Evolutionary conservation across 2,797 vertebrate genomes (phyloP), one percentile per base, ranked within the genome.

Genomic region (Spinus pinus): DNA sequence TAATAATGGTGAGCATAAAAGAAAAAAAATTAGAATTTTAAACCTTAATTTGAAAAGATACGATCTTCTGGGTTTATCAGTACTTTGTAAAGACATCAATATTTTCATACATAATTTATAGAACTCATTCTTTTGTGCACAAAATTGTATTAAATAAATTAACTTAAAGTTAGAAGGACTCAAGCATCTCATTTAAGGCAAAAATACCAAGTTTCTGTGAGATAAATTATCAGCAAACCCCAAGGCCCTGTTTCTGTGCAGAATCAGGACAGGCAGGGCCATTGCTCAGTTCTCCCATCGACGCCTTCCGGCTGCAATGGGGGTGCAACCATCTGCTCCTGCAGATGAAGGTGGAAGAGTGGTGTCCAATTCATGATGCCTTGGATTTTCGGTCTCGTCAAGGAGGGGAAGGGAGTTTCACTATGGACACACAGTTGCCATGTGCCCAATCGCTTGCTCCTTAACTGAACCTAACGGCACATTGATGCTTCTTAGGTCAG

Each of bases 101-200:
- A 98, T 98, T 98, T 98, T 98, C 95, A 97, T 98, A 98, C 97
- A 98, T 98, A 97, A 98, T 98, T 98, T 97, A 98, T 98, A 97
- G 97, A 98, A 98, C 84, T 97, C 97, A 96, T 97, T 98, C 60
- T 86, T 98, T 98, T 99, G 98, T 98, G 98, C 98, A 98, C 97
- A 98, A 98, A 98, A 98, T 98, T 98, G 95, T 97, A 97, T 98
- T 98, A 98, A 99, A 99, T 99, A 99, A 99, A 99, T 99, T 98
- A 99, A 98, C 97, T 98, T 97, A 98, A 97, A 98, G 97, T 98
- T 98, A 98, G 97, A 97, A 98, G 98, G 98, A 98, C 97, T 98
- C 98, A 98, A 99, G 98, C 98, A 98, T 98, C 95, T 98, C 90
- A 96, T 98, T 99, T 99, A 99, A 99, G 98, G 98, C 99, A 98